Conservation (phyloP, 2,797 vertebrate species). For the Emys orbicularis region DNA sequence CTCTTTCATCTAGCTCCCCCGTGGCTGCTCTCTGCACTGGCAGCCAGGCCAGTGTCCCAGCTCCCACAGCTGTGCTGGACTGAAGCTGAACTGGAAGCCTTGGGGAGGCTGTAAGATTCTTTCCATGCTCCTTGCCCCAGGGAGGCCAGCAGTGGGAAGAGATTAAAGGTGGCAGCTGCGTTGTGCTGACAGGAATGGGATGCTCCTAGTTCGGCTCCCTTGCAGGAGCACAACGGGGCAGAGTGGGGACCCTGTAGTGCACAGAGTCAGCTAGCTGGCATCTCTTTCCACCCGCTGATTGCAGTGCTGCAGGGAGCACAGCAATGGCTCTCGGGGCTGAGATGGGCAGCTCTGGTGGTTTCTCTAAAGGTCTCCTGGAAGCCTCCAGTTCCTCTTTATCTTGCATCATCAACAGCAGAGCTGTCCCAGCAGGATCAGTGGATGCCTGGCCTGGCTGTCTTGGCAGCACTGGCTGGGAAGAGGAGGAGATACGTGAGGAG, state of each 20-base stretch:
- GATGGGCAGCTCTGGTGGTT: background rate
- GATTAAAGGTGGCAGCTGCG: too few relatives aligned
- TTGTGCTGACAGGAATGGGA: too few relatives aligned
- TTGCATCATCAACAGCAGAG: background rate
- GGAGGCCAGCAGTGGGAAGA: background rate
- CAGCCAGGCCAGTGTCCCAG: background rate
- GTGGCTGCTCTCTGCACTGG: background rate
- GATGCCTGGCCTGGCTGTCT: background rate
- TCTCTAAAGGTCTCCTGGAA: background rate
- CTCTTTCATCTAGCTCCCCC: background rate
- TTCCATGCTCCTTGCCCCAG: background rate
- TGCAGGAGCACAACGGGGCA: background rate
- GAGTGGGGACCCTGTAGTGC: background rate
- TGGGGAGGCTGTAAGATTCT: background rate
- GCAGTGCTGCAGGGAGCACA: background rate
- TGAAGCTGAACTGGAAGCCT: background rate
- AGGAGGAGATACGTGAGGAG: background rate
- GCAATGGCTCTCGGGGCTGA: background rate
- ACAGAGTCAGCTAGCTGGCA: background rate
- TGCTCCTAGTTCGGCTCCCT: too few relatives aligned
- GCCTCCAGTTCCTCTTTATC: background rate
- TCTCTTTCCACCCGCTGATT: background rate
- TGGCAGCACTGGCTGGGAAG: background rate
- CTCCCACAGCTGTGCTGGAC: background rate
- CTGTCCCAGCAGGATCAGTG: background rate